phyloP scores from a whole-genome alignment of 2,888 invertebrate genomes.

The Ecliptopera silaceata region DNA sequence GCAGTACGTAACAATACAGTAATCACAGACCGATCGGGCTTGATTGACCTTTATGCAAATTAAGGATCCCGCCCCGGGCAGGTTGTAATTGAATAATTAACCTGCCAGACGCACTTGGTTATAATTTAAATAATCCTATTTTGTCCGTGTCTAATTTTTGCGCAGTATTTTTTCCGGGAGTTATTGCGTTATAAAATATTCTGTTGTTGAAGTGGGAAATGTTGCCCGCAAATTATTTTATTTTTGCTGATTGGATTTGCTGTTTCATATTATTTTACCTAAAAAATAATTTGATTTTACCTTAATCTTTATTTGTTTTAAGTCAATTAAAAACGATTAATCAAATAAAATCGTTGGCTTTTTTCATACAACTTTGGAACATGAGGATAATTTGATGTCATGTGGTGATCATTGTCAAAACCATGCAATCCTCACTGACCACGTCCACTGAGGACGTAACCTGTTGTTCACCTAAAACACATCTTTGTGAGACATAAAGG shows the following conservation, averaged over 20 bases:
- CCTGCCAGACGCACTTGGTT: conserved; percentile 57
- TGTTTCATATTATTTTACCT: neutral
- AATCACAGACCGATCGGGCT: conserved; percentile 59
- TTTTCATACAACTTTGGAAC: no score
- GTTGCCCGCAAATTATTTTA: neutral
- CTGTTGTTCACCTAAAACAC: no score
- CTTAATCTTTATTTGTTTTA: no score
- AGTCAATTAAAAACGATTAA: no score
- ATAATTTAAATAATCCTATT: conserved; percentile 40
- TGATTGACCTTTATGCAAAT: conserved; percentile 78
- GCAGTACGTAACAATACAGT: conserved; percentile 38
- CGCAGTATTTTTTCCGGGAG: conserved; percentile 14
- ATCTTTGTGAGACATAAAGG: no score
- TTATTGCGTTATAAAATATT: conserved; percentile 13
- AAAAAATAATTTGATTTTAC: no score
- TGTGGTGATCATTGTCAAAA: no score
- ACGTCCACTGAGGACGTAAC: no score
- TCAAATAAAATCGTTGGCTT: no score
- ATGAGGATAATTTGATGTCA: no score
- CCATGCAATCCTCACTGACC: no score
- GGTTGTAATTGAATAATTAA: conserved; percentile 72
- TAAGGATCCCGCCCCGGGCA: conserved; percentile 51
- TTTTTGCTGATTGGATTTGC: neutral
- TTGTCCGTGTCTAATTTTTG: conserved; percentile 23
- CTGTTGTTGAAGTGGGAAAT: neutral